Percentiles rank a stretch among this genome's conserved stretches.
These are phyloP conservation scores for Pammene fasciana DNA, from an alignment of 2,888 invertebrate genomes.

Conservation along the genomic window DNA sequence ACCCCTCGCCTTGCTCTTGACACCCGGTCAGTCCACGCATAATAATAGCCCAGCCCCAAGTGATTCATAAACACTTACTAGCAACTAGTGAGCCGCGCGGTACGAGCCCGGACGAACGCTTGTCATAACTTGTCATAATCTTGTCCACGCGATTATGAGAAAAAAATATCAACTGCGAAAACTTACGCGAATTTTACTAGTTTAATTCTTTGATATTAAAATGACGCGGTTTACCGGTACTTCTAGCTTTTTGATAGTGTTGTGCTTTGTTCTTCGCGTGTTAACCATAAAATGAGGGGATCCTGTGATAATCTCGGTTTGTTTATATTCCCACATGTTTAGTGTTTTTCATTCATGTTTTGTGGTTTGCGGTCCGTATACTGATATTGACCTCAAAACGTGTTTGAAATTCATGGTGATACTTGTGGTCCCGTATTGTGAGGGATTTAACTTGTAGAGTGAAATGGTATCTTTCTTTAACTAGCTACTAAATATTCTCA, in stretches of 20 bases:
- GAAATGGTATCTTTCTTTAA: no score
- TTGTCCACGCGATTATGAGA: neutral
- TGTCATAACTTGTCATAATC: constrained; percentile 44
- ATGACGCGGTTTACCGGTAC: neutral
- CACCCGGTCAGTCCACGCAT: constrained; percentile 80
- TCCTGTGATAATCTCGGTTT: no score
- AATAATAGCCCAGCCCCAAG: constrained; percentile 78
- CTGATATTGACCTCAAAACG: no score
- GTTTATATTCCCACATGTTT: no score
- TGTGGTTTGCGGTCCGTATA: neutral
- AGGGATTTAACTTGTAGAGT: no score
- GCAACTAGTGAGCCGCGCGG: constrained; percentile 64
- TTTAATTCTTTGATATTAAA: neutral
- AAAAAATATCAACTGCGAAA: neutral
- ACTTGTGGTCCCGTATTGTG: no score
- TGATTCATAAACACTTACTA: constrained; percentile 69
- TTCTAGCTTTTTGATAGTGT: neutral
- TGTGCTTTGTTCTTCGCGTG: neutral
- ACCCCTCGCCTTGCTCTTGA: constrained; percentile 73
- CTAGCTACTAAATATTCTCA: no score
- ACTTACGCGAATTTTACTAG: neutral
- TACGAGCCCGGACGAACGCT: constrained; percentile 58
- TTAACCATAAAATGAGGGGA: no score
- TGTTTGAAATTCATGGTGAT: no score
- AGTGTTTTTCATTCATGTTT: no score